These are phyloP conservation scores for Oconnorella tubifera DNA, from an alignment of 2,888 invertebrate genomes.

Conservation along the genomic window DNA sequence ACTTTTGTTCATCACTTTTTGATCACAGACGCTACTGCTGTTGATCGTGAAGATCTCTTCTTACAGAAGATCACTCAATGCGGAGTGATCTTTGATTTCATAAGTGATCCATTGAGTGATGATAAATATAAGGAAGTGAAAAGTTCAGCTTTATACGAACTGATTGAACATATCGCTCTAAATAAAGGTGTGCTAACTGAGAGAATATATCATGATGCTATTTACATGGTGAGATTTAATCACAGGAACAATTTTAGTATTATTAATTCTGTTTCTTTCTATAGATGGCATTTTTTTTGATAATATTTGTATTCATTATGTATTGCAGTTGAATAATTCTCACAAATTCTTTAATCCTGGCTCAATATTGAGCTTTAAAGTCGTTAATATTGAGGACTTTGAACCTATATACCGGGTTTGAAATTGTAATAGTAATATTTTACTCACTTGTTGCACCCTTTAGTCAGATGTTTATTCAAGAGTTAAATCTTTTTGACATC, in stretches of 20 bases:
- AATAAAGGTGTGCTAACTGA: slow-evolving; percentile 92
- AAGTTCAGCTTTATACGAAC: slow-evolving; percentile 90
- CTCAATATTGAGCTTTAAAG: too few species aligned
- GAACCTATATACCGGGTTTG: too few species aligned
- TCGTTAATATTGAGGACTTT: too few species aligned
- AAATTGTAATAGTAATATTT: too few species aligned
- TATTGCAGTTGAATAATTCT: slow-evolving; percentile 53
- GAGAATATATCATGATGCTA: slow-evolving; percentile 94
- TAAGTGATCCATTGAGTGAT: slow-evolving; percentile 85
- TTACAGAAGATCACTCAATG: slow-evolving; percentile 96
- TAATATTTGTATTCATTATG: too few species aligned
- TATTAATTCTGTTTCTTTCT: too few species aligned
- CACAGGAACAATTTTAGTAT: too few species aligned
- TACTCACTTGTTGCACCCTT: too few species aligned
- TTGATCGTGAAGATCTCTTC: slow-evolving; percentile 93
- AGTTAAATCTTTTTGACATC: neutral
- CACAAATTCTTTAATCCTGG: neutral
- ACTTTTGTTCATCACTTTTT: too few species aligned
- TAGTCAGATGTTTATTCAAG: too few species aligned
- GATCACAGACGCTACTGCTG: slow-evolving; percentile 63
- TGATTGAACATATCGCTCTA: slow-evolving; percentile 90
- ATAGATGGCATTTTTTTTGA: too few species aligned
- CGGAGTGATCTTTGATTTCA: slow-evolving; percentile 97
- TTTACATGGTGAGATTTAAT: slow-evolving; percentile 99
- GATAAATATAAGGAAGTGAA: slow-evolving; percentile 99